Evolutionary conservation across 1,140 invertebrate species (phyloP), one percentile per base, ranked within the genome.

Genomic region (Cydia pomonella): DNA sequence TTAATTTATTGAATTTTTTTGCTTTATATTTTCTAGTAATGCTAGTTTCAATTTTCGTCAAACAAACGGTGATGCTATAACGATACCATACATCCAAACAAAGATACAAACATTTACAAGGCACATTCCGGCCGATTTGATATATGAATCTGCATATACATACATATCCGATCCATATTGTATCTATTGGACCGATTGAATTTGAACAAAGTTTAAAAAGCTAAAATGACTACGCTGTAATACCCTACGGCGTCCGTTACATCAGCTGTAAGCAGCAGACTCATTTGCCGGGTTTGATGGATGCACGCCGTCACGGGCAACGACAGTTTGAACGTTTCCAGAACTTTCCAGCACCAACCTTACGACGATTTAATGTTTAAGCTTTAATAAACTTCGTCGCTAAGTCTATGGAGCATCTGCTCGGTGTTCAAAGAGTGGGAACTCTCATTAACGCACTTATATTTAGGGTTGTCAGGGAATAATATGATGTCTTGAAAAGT

Each of bases 201-300:
- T 38, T 38, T 38, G 33, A 44, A 16, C 3, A 3, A 44, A 12
- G 9, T 23, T 59, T 59, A 3, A 23, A 59, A 23, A 10, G 7
- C 18, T n/a, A 9, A 21, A 23, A 23, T 59, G 53, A 23, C 18
- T 59, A 2, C 2, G 53, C 53, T 59, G 53, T 59, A 23, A 9
- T 59, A 59, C 4, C n/a, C 53, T n/a, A 59, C 53, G 21, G 18
- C 9, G 21, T 21, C 21, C 18, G 50, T 53, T 53, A 59, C 53
- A 23, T 59, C 53, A 59, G 53, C 53, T 59, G 53, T 59, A 59
- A 59, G 53, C 53, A 59, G 53, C 53, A 59, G 53, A 59, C 53
- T 59, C 53, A 59, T 59, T 59, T 59, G 53, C 53, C 53, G 21
- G 18, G 21, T 59, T 21, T 59, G 53, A 59, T 59, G 53, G 53